Evolutionary conservation across 1,140 invertebrate species (phyloP), one percentile per base, ranked within the genome.

Genomic region (Heliconius melpomene): DNA sequence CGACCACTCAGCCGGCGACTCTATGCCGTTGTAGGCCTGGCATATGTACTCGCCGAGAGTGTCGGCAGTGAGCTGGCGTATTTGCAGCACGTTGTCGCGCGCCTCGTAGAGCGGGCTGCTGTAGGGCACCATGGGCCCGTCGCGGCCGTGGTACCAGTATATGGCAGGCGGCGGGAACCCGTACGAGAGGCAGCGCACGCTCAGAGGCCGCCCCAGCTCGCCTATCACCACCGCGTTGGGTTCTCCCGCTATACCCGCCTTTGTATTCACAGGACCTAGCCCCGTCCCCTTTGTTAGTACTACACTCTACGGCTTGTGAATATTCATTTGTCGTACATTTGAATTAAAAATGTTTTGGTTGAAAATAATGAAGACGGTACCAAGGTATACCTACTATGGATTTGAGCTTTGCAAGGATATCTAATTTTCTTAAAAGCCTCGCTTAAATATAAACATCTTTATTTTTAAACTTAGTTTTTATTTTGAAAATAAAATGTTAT

Each of bases 21-120:
- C 97, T 8, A 96, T 88, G 2, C 97, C 97, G 87, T 98, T 98
- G 90, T 97, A 98, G 1, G 97, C 97, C 86, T 98, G 97, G 87
- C 98, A 98, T 1, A 96, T 97, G 90, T 98, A 98, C n/a, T 96
- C 94, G 16, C 98, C 98, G 5, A 98, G 95, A 83, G 96, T 97
- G 20, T 96, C 95, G 1, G 97, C 80, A 8, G 96, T 95, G 1
- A 99, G 96, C 0, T 96, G 94, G 72, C 96, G 95, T 85, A 99
- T 97, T 57, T 96, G 94, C 6, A 98, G 94, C 1, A 96, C 96
- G 86, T 98, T 97, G 26, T 95, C 95, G 32, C 96, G 95, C 83
- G 97, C 97, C 86, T 98, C 97, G 83, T 97, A 98, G 26, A 96
- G 94, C 3, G 96, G 94, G 57, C 96, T 97, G 60, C 95, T 95